Base-by-base conservation (phyloP, 2,888 invertebrate genomes). In the Andrena camellia region DNA sequence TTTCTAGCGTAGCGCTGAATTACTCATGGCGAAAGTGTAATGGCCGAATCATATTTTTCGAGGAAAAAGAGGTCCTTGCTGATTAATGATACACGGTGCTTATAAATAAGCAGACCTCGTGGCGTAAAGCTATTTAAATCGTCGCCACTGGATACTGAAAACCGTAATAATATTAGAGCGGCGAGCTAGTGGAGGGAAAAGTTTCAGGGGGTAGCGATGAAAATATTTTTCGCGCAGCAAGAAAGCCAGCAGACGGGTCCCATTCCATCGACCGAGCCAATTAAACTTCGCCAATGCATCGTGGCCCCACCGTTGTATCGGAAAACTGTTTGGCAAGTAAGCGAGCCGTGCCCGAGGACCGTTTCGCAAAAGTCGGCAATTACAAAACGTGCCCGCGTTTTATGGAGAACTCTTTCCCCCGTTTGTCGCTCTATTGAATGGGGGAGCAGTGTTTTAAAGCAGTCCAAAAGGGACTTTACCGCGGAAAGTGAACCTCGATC, bases 301-400 rank as follows among this genome's bases (percentile, higher is more conserved):
- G 48, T 52, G 48, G 23, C 23, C 23, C 6, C 57, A 23, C 13
- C 31, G 54, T 81, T 80, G 72, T 73, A 73, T 80, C 68, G 81
- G 20, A 50, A 81, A 81, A 81, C 81, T 72, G 81, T 81, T 81
- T 81, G 72, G 57, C 68, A 72, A 79, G 72, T 57, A 72, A 81
- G 42, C 66, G 80, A 80, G 62, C 79, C 81, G 81, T 81, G 35
- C 35, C 68, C 81, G 81, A 80, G 81, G 29, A 72, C 67, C 57
- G 59, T 70, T 78, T 17, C 48, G 70, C 50, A 48, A 72, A 72
- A 67, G 72, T 80, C 62, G 62, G n/a, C 80, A 80, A 80, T 80
- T 79, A 80, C 64, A 42, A 13, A 62, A 42, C 67, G 52, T 10
- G 5, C 31, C 31, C 48, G 10, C 17, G 33, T 7, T n/a, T 68